A percentile compares a stretch with the other conserved stretches of the same genome.
phyloP scores from a whole-genome alignment of 2,113 vertebrate species.

The Lagopus muta region DNA sequence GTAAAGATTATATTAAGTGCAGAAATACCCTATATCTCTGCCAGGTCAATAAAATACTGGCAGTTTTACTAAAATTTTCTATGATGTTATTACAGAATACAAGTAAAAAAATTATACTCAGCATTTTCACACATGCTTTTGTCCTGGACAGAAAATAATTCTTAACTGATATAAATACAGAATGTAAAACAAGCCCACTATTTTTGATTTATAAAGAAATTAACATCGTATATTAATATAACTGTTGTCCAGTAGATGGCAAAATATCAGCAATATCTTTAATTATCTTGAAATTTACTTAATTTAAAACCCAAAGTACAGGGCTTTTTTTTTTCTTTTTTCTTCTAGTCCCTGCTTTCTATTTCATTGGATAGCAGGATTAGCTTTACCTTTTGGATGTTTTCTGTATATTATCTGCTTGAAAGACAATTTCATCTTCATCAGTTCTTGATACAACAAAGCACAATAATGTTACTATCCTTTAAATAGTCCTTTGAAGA shows the following conservation, averaged over 20 bases:
- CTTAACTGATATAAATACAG: background rate
- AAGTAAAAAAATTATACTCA: background rate
- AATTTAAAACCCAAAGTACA: background rate
- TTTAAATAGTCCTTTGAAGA: conserved; percentile 69
- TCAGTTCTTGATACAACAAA: conserved; percentile 37
- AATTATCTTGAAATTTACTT: background rate
- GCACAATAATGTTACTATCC: conserved; percentile 42
- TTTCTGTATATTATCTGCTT: conserved; percentile 19
- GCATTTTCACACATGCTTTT: conserved; percentile 1
- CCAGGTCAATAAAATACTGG: background rate
- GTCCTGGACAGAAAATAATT: background rate
- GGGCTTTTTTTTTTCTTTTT: background rate
- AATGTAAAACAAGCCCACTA: background rate
- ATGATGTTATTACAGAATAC: background rate
- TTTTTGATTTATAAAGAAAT: background rate
- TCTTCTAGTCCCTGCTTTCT: background rate
- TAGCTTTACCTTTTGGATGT: conserved; percentile 37
- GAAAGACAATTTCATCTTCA: conserved; percentile 43
- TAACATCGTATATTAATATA: background rate
- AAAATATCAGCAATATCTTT: conserved; percentile 30
- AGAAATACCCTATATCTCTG: background rate
- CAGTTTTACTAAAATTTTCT: background rate
- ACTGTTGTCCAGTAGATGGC: conserved; percentile 44
- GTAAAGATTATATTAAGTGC: background rate
- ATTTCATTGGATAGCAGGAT: background rate